A percentile compares a stretch with the other conserved stretches of the same genome.
Conservation (phyloP, 2,797 vertebrate species). For the Lepidocolaptes lacrymiger region DNA sequence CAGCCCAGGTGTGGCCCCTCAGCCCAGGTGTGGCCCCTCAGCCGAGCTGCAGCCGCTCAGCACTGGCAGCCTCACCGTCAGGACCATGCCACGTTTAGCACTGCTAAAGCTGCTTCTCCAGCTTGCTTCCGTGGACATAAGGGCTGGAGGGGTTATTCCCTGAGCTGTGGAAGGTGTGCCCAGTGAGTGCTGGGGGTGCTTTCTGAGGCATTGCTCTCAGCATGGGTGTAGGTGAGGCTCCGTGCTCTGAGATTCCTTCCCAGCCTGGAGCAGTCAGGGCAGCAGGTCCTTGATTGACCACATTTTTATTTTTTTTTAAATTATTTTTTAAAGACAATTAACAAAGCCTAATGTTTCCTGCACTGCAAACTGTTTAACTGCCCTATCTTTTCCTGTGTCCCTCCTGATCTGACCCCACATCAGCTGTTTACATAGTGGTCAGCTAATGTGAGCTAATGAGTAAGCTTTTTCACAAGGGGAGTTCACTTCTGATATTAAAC, state of each 20-base stretch:
- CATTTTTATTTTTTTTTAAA: neutral
- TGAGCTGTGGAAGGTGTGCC: fast-evolving
- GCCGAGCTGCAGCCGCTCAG: neutral
- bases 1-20: neutral
- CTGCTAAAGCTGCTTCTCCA: neutral
- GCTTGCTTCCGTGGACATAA: fast-evolving
- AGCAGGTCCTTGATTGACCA: neutral
- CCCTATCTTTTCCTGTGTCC: fast-evolving
- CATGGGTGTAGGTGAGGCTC: neutral
- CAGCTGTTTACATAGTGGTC: neutral
- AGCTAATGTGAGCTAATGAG: neutral
- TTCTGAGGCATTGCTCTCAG: neutral
- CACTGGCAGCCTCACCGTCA: neutral
- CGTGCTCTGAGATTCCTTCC: neutral
- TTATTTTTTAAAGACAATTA: neutral
- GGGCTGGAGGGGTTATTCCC: fast-evolving
- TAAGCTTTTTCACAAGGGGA: neutral
- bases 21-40: neutral
- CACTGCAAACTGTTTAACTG: neutral
- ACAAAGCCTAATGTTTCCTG: neutral
- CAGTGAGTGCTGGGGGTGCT: fast-evolving
- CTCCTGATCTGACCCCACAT: neutral
- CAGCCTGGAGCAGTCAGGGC: too few species aligned
- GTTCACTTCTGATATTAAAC: neutral
- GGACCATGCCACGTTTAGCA: fast-evolving